Percentiles rank a stretch among this genome's conserved stretches.
These are phyloP conservation scores for Grallaria varia DNA, from an alignment of 2,113 vertebrate genomes.

Conservation along the genomic window DNA sequence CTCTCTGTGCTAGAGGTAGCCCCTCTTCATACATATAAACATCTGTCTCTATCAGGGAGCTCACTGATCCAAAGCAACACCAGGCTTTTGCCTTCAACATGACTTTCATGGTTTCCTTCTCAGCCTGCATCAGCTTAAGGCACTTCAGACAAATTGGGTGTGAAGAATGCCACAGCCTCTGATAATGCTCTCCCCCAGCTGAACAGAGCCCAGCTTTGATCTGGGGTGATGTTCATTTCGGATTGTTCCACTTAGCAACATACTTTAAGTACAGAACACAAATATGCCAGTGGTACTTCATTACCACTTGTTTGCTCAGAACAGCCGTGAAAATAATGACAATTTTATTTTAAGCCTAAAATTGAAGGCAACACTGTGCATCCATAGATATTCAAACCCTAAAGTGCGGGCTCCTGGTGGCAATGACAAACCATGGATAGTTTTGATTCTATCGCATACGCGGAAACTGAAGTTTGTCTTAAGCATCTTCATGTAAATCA, in stretches of 20 bases:
- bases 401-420: background rate
- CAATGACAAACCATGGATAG: background rate
- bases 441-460: background rate
- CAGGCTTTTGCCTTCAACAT: background rate
- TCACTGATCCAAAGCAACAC: background rate
- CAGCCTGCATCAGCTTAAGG: background rate
- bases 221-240: background rate
- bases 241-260: background rate
- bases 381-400: background rate
- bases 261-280: background rate
- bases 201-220: background rate
- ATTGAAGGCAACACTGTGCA: background rate
- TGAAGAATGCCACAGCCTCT: background rate
- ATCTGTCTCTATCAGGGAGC: background rate
- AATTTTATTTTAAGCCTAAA: background rate
- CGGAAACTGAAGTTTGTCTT: background rate
- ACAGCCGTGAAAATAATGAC: background rate
- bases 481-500: background rate
- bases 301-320: background rate
- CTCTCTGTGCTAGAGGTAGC: background rate
- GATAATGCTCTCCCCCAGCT: background rate
- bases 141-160: background rate
- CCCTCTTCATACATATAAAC: background rate
- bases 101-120: background rate
- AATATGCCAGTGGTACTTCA: background rate